Base-by-base conservation (phyloP, 1,140 invertebrate genomes). In the Microvelia longipes region DNA sequence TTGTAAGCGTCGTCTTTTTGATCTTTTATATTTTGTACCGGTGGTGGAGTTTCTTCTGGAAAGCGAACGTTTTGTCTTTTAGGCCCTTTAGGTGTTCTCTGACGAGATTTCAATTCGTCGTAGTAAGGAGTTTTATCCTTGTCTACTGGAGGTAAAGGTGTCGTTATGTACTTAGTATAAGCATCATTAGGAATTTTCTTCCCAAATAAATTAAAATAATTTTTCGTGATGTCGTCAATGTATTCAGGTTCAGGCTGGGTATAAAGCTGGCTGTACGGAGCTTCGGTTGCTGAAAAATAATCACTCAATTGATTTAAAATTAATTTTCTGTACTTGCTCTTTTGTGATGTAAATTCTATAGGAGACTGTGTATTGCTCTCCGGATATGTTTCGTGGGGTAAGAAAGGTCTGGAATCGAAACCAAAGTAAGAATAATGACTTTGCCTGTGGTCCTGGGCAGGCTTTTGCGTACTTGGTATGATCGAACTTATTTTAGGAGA, bases 201-300 rank as follows among this genome's bases (percentile, higher is more conserved):
- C 0, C 89, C 89, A 72, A 90, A 90, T 70, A 87, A 83, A 28
- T 87, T 88, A 72, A 90, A 89, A 67, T 88, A 89, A 72, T 88
- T 88, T 75, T 87, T 88, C 1, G 88, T 90, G 13, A 87, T 87
- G 72, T 90, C 88, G 72, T 90, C 89, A 50, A 90, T 79, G 29
- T 87, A 82, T 35, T 82, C 81, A 71, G 87, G 86, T 64, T 90
- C 88, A 69, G 88, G 87, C 75, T 87, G 86, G 0, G 87, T 89
- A 75, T 88, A 89, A 73, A 86, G 88, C 1, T 82, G 83, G 71
- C 86, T 82, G 68, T 85, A 84, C 2, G 87, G 86, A 74, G 85
- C 87, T 50, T 75, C 73, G n/a, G 74, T 76, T 65, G 68, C 64
- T 26, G 69, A 61, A 11, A 29, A 11, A 66, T 65, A n/a, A 26